Percentiles rank a stretch among this genome's conserved stretches.
Conservation (phyloP, 2,888 invertebrate species). For the Chironomus tentans region DNA sequence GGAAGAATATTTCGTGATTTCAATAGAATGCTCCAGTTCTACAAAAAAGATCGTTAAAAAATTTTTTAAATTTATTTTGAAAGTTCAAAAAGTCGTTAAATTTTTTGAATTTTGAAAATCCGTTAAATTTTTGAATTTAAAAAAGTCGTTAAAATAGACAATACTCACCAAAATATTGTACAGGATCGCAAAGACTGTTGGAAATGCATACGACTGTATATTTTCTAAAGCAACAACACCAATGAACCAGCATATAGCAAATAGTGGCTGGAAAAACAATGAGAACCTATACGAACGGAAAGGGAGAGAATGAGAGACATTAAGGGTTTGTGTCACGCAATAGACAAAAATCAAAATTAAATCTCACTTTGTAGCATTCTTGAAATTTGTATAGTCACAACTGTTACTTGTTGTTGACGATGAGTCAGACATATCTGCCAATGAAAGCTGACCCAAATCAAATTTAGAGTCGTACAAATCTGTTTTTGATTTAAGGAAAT, state of each 20-base stretch:
- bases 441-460: slow-evolving; percentile 42
- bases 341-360: not conserved
- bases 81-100: too few relatives aligned
- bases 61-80: too few relatives aligned
- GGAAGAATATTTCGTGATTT: slow-evolving; percentile 18
- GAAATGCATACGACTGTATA: slow-evolving; percentile 51
- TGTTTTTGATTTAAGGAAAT: slow-evolving; percentile 15
- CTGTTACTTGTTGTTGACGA: slow-evolving; percentile 44
- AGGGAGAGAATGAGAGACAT: not conserved
- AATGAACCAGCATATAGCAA: slow-evolving; percentile 65
- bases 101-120: not conserved
- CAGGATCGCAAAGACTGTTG: slow-evolving; percentile 49
- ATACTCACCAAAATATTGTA: slow-evolving; percentile 49
- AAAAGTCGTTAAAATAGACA: not conserved
- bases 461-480: slow-evolving; percentile 37
- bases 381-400: slow-evolving; percentile 49
- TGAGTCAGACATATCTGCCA: slow-evolving; percentile 46
- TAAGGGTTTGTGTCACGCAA: not conserved
- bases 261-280: slow-evolving; percentile 59
- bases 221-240: slow-evolving; percentile 65
- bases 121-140: not conserved
- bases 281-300: slow-evolving; percentile 39
- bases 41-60: not conserved
- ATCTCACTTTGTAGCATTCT: slow-evolving; percentile 46
- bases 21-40: slow-evolving; percentile 19